These are phyloP conservation scores for Amazona ochrocephala DNA, from an alignment of 2,797 vertebrate genomes.

Conservation along the genomic window DNA sequence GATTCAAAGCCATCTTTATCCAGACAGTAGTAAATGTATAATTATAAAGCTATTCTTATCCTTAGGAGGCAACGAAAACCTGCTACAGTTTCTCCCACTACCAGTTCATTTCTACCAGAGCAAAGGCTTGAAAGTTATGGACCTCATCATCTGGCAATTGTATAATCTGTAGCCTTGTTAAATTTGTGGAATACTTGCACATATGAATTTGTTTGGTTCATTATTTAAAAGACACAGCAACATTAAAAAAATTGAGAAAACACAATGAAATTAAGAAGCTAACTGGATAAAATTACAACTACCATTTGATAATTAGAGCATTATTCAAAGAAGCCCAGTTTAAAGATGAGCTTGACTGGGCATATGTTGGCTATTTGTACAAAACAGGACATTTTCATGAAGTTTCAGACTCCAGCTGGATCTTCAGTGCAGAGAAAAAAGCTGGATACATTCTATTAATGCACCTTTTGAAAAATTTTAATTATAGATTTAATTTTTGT, in stretches of 20 bases:
- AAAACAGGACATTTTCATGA: constrained; percentile 34
- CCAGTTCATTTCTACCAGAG: background rate
- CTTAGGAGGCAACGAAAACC: constrained; percentile 35
- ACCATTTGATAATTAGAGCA: background rate
- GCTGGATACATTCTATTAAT: background rate
- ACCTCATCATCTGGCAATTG: background rate
- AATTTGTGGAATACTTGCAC: background rate
- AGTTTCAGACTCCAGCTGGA: background rate
- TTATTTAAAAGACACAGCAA: background rate
- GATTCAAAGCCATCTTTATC: constrained; percentile 34
- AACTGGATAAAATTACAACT: background rate
- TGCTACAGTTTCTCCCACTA: constrained; percentile 3
- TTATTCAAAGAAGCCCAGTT: constrained; percentile 21
- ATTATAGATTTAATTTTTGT: constrained; percentile 15
- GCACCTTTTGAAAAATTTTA: background rate
- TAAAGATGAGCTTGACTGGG: background rate
- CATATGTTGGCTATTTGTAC: constrained; percentile 14
- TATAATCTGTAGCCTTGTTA: background rate
- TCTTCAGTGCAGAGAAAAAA: constrained; percentile 24
- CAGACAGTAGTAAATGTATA: constrained; percentile 27
- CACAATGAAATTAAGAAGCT: background rate
- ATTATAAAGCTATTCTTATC: constrained; percentile 40
- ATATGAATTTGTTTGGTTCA: background rate
- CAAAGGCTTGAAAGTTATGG: constrained; percentile 27
- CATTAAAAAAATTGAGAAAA: background rate